These are phyloP conservation scores for Sorex fumeus DNA, from an alignment of 2,113 vertebrate species.

Conservation along the genomic window DNA sequence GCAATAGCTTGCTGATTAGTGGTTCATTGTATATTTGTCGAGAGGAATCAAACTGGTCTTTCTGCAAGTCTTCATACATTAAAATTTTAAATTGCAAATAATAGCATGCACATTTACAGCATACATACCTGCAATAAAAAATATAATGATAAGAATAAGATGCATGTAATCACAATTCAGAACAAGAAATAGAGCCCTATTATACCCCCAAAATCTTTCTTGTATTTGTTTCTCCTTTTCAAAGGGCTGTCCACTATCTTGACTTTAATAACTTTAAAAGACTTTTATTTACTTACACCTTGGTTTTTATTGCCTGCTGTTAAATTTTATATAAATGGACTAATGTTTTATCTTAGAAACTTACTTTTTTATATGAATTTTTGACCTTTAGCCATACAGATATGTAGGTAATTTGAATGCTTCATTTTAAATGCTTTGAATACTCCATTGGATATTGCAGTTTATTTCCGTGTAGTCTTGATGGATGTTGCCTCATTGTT, in stretches of 20 bases:
- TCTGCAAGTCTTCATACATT: too few species aligned
- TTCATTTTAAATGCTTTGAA: too few species aligned
- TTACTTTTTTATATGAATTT: not conserved
- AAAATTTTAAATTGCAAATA: too few species aligned
- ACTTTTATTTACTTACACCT: not conserved
- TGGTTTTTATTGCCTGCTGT: constrained; percentile 32
- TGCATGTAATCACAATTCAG: not conserved
- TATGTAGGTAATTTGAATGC: not conserved
- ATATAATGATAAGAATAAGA: too few species aligned
- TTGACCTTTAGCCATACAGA: not conserved
- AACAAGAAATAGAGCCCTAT: not conserved
- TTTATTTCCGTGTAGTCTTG: too few species aligned
- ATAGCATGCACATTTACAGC: too few species aligned
- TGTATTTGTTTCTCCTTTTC: too few species aligned
- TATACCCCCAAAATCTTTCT: too few species aligned
- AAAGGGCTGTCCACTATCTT: not conserved
- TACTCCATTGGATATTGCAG: too few species aligned
- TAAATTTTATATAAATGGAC: not conserved
- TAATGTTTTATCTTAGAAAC: not conserved
- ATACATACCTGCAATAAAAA: too few species aligned
- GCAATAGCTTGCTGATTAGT: not conserved
- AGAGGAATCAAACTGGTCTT: not conserved
- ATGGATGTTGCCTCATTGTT: not conserved
- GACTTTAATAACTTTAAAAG: constrained; percentile 25
- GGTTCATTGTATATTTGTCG: not conserved